Percentiles rank a stretch among this genome's conserved stretches.
Evolutionary conservation across 2,113 vertebrate species (phyloP).

Genomic region (Scomber scombrus): DNA sequence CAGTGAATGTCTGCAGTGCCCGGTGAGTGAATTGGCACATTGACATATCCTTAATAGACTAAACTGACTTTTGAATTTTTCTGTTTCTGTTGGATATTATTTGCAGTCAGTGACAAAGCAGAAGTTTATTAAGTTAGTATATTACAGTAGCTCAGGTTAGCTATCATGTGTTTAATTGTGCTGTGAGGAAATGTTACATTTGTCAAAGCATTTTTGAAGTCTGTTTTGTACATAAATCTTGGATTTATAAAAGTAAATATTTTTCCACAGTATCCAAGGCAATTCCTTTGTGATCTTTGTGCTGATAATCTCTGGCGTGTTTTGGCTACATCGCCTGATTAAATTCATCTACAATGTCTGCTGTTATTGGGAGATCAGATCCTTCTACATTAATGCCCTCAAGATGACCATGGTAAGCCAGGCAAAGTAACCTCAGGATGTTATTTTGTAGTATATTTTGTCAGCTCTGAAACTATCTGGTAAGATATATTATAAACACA

Average conservation of each 20-base stretch:
- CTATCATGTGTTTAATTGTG: no score
- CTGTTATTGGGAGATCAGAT: slow-evolving; percentile 99
- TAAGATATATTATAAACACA: not conserved
- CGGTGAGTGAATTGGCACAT: slow-evolving; percentile 81
- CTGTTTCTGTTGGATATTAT: not conserved
- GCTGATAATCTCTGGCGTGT: slow-evolving; percentile 93
- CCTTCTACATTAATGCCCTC: slow-evolving; percentile 95
- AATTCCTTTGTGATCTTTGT: slow-evolving; percentile 94
- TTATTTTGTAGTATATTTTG: not conserved
- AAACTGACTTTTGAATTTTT: not conserved
- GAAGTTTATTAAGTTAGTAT: not conserved
- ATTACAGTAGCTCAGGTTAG: no score
- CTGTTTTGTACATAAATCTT: not conserved
- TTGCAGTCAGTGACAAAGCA: not conserved
- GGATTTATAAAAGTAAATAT: not conserved
- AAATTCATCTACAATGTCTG: slow-evolving; percentile 99
- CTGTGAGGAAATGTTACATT: not conserved
- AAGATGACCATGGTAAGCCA: slow-evolving; percentile 93
- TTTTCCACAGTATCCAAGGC: slow-evolving; percentile 89
- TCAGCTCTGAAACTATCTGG: not conserved
- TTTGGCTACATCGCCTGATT: slow-evolving; percentile 96
- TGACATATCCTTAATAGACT: no score
- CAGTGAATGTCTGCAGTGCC: slow-evolving; percentile 91
- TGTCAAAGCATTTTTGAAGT: not conserved
- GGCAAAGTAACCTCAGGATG: not conserved